Conservation (phyloP, 2,113 vertebrate species). For the Merops nubicus region DNA sequence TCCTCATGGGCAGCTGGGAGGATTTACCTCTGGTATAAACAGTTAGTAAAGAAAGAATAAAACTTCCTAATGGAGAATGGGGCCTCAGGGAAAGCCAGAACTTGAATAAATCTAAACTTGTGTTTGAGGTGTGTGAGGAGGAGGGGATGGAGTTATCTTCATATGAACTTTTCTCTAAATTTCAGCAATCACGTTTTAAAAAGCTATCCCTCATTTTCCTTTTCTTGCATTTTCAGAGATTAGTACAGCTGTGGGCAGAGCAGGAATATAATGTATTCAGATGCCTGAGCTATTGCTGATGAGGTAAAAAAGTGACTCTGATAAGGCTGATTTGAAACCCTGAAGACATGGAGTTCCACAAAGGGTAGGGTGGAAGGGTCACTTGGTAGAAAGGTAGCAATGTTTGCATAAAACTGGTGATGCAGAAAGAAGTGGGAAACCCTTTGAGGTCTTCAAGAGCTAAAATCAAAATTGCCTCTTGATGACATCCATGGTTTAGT, state of each 20-base stretch:
- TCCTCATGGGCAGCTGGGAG: background rate
- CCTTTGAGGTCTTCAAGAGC: background rate
- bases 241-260: background rate
- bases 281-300: background rate
- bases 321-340: background rate
- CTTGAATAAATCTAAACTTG: background rate
- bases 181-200: background rate
- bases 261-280: background rate
- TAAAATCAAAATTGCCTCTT: background rate
- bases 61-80: background rate
- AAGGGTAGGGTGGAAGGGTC: background rate
- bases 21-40: background rate
- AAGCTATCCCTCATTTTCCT: background rate
- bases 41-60: background rate
- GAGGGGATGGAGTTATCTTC: background rate
- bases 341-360: background rate
- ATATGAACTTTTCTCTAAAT: background rate
- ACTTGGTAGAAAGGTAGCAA: background rate
- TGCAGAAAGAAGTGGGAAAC: background rate
- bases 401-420: fast-evolving
- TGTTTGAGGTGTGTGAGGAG: background rate
- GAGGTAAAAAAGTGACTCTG: background rate
- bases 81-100: background rate
- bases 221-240: background rate
- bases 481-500: background rate